Evolutionary conservation across 92 coral and sea anemone species (phyloP), one percentile per base, ranked within the genome.

Genomic region (Phenganax marumi): DNA sequence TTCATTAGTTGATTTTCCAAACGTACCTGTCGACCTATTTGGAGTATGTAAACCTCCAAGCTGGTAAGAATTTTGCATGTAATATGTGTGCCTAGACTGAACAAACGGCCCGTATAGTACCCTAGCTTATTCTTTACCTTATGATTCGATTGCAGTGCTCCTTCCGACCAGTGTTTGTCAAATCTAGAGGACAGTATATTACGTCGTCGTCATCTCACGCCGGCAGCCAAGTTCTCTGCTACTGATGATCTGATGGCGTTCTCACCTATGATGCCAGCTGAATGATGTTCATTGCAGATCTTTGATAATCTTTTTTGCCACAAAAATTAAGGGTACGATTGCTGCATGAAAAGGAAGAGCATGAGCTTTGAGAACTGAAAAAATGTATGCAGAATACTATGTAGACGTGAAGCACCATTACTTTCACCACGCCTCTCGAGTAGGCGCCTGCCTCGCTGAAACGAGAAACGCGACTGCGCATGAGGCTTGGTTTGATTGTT

Each of bases 21-120:
- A 24, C 47, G 70, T 64, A 1, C 26, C 70, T 21, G 70, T 17
- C 16, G 70, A 64, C 21, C 26, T 64, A 6, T 64, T 64, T 64
- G 70, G 70, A 22, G 39, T 43, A 33, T 64, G 70, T 46, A 64
- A 21, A 64, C 19, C 70, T 64, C 70, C 70, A 22, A 46, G 26
- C 14, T 10, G 8, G 70, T 64, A 64, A 64, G 70, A 22, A 22
- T 64, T 58, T 14, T 58, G 17, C 21, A 23, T 7, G 13, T 58
- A 16, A 16, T 58, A 58, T 58, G 22, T 22, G 5, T 16, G 19
- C 7, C 11, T 10, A 33, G 21, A 25, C 4, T 17, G 23, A 64
- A 3, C 23, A 64, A 64, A 64, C 0, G 43, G 43, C 43, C 43
- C 43, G 43, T n/a, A n/a, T n/a, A 5, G 43, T 2, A 33, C 43